Evolutionary conservation across 2,888 invertebrate species (phyloP).

Genomic region (Halictus quadricinctus): DNA sequence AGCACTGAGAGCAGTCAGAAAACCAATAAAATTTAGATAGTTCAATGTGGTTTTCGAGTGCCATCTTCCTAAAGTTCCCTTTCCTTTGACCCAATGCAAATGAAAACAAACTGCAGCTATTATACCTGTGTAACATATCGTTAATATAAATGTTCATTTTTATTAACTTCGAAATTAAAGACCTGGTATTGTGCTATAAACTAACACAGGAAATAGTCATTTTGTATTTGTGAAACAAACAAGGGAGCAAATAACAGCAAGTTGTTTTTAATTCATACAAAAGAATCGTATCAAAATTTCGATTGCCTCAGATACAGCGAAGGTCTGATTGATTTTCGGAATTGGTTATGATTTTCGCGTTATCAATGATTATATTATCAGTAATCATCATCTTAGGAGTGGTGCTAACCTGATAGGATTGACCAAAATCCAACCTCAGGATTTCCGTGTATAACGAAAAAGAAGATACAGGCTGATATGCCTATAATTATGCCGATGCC

Average conservation of each 20-base stretch:
- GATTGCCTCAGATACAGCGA: not conserved
- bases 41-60: constrained; percentile 64
- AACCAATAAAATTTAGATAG: constrained; percentile 68
- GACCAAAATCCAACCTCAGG: constrained; percentile 72
- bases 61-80: constrained; percentile 66
- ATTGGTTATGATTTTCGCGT: not conserved
- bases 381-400: not conserved
- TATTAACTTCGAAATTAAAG: not conserved
- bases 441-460: constrained; percentile 66
- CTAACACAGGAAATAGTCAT: not conserved
- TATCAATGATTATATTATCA: not conserved
- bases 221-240: not conserved
- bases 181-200: not conserved
- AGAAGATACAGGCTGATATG: constrained; percentile 65
- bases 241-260: not conserved
- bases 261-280: not conserved
- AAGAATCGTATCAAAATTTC: not conserved
- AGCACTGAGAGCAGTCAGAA: constrained; percentile 63
- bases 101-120: constrained; percentile 70
- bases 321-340: not conserved
- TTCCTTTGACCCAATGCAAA: constrained; percentile 68
- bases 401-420: constrained; percentile 70
- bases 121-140: constrained; percentile 47
- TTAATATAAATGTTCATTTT: not conserved
- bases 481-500: constrained; percentile 64